Evolutionary conservation across 1,140 invertebrate species (phyloP).

Genomic region (Mya arenaria): DNA sequence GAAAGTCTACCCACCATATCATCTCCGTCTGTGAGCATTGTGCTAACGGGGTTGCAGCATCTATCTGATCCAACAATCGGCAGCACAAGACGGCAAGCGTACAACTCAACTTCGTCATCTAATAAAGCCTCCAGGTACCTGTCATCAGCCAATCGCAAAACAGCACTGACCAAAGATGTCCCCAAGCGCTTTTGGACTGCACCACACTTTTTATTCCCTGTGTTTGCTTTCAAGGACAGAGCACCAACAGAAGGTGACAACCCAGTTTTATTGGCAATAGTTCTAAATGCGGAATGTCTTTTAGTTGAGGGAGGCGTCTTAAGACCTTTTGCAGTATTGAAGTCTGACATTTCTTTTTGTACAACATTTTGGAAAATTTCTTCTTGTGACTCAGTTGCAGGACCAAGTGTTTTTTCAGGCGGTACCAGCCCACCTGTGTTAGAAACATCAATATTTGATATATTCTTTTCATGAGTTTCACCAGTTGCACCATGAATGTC

Average conservation of each 20-base stretch:
- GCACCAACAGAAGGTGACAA: conserved; percentile 34
- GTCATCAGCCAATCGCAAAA: conserved; percentile 3
- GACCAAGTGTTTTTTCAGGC: not conserved
- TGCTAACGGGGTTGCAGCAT: conserved; percentile 28
- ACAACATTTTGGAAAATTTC: no score
- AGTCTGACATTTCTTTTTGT: not conserved
- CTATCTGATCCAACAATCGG: not conserved
- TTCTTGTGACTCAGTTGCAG: no score
- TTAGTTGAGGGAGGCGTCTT: conserved; percentile 22
- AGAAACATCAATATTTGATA: not conserved
- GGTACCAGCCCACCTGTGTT: conserved; percentile 19
- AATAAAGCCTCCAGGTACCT: conserved; percentile 23
- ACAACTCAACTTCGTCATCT: conserved; percentile 31
- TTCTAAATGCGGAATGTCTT: conserved; percentile 22
- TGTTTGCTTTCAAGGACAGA: conserved; percentile 29
- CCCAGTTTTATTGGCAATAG: not conserved
- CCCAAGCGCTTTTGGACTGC: not conserved
- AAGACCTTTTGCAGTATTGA: not conserved
- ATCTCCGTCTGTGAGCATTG: conserved; percentile 12
- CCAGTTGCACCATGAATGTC: not conserved
- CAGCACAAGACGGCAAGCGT: conserved; percentile 1
- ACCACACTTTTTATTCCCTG: conserved; percentile 5
- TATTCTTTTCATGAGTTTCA: not conserved
- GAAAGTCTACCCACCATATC: conserved; percentile 36
- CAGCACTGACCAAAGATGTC: not conserved